Percentiles rank a stretch among this genome's conserved stretches.
These are phyloP conservation scores for Ecdyonurus torrentis DNA, from an alignment of 2,888 invertebrate genomes.

Conservation along the genomic window DNA sequence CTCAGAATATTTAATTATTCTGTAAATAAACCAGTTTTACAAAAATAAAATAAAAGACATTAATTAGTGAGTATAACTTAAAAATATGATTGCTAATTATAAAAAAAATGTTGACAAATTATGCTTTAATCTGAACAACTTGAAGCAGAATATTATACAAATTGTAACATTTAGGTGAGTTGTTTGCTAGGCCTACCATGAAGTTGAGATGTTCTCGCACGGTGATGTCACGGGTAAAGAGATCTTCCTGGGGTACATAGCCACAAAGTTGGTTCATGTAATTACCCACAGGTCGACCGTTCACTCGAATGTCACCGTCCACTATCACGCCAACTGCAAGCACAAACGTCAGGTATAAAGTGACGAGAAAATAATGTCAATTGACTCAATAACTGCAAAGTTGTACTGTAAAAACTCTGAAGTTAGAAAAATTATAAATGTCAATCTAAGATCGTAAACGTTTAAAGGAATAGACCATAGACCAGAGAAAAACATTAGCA, in stretches of 20 bases:
- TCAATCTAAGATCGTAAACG: neutral
- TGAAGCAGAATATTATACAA: too few species aligned
- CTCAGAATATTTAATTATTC: too few species aligned
- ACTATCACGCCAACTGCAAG: conserved; percentile 44
- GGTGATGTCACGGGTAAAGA: conserved; percentile 71
- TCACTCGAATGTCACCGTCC: conserved; percentile 67
- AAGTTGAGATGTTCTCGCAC: conserved; percentile 75
- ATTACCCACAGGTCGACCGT: conserved; percentile 49
- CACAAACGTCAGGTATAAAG: neutral
- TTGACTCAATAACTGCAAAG: too few species aligned
- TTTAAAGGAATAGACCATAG: too few species aligned
- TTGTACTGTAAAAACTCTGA: conserved; percentile 5
- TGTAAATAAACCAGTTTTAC: too few species aligned
- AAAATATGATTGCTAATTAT: too few species aligned
- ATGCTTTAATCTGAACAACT: too few species aligned
- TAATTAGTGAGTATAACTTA: too few species aligned
- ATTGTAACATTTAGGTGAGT: too few species aligned
- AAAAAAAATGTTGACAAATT: too few species aligned
- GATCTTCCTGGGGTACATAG: conserved; percentile 82
- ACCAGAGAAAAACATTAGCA: too few species aligned
- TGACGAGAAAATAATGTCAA: neutral
- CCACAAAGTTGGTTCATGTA: conserved; percentile 65
- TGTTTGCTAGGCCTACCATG: conserved; percentile 40
- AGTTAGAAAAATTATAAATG: conserved; percentile 6
- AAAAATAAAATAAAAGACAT: too few species aligned